phyloP scores from a whole-genome alignment of 2,888 invertebrate species.

The Microplitis manilae region DNA sequence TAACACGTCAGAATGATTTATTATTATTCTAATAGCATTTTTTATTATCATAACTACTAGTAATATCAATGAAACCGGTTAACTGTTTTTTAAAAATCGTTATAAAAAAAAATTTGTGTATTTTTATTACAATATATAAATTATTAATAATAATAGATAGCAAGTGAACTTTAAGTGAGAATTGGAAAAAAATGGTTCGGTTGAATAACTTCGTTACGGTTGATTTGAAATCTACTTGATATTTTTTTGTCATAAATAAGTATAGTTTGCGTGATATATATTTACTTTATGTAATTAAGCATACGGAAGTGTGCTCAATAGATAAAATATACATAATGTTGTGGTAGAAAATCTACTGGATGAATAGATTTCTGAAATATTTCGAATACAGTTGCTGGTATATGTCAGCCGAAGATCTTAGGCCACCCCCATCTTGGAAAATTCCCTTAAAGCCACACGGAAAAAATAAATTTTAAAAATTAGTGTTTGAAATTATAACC shows the following conservation, averaged over 20 bases:
- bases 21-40: background rate
- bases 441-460: too few relatives aligned
- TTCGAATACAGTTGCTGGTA: too few relatives aligned
- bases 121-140: slow-evolving; percentile 1
- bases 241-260: background rate
- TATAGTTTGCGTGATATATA: background rate
- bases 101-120: slow-evolving; percentile 3
- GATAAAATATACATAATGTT: background rate
- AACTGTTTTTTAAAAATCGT: background rate
- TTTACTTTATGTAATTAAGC: background rate
- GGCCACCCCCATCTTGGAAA: too few relatives aligned
- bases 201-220: slow-evolving; percentile 14
- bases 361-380: too few relatives aligned
- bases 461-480: too few relatives aligned
- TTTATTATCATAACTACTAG: background rate
- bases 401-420: too few relatives aligned
- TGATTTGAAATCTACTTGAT: slow-evolving; percentile 10
- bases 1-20: background rate
- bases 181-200: slow-evolving; percentile 11
- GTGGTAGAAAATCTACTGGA: too few relatives aligned
- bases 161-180: slow-evolving; percentile 7
- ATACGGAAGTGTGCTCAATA: background rate
- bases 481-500: too few relatives aligned
- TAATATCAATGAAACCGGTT: background rate
- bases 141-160: background rate